A percentile compares a stretch with the other conserved stretches of the same genome.
Conservation (phyloP, 2,888 invertebrate species). For the Drosophila infuscata region DNA sequence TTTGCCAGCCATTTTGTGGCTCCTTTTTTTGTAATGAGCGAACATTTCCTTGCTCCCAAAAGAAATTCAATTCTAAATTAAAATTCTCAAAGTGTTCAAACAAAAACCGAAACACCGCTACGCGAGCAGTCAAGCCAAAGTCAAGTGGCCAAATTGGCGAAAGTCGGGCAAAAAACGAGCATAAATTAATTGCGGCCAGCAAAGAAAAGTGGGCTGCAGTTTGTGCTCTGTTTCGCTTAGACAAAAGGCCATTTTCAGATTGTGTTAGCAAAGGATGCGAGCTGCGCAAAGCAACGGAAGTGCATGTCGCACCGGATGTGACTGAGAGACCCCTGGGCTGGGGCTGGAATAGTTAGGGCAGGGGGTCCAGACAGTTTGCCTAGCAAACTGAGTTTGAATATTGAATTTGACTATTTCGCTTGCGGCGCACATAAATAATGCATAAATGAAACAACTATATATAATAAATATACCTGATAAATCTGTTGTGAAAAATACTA, state of each 20-base stretch:
- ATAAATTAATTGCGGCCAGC: slow-evolving; percentile 77
- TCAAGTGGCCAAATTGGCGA: slow-evolving; percentile 65
- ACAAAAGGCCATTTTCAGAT: slow-evolving; percentile 59
- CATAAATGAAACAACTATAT: slow-evolving; percentile 55
- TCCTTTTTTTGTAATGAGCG: slow-evolving; percentile 51
- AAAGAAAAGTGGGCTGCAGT: slow-evolving; percentile 39
- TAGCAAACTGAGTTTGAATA: slow-evolving; percentile 63
- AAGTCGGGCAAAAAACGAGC: slow-evolving; percentile 53
- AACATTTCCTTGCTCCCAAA: slow-evolving; percentile 33
- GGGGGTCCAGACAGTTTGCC: background rate
- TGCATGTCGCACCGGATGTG: slow-evolving; percentile 74
- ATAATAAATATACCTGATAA: slow-evolving; percentile 18
- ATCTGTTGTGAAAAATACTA: background rate
- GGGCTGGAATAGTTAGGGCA: background rate
- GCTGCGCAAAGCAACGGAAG: slow-evolving; percentile 71
- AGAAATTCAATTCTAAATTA: slow-evolving; percentile 73
- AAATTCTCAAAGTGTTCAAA: slow-evolving; percentile 74
- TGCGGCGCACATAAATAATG: slow-evolving; percentile 61
- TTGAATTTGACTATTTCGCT: slow-evolving; percentile 65
- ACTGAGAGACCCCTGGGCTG: slow-evolving; percentile 27
- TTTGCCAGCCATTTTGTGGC: slow-evolving; percentile 59
- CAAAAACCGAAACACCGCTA: slow-evolving; percentile 43
- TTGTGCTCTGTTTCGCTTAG: slow-evolving; percentile 44
- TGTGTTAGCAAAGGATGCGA: slow-evolving; percentile 52
- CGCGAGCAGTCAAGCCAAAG: slow-evolving; percentile 61